These are phyloP conservation scores for Capricornis sumatraensis DNA, from an alignment of 2,113 vertebrate genomes.

Conservation along the genomic window DNA sequence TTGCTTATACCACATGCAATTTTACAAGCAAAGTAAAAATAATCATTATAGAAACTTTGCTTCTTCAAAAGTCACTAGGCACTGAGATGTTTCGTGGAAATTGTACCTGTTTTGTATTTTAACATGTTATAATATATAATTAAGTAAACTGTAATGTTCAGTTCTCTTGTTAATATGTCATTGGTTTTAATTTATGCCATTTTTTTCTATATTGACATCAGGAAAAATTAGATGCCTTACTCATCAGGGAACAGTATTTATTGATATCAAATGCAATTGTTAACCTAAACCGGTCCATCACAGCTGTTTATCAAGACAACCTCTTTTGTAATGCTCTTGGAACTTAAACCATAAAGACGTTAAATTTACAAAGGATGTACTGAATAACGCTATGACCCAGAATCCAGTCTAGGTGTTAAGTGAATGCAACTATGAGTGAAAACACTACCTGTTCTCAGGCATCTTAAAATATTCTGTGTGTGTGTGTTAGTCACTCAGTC, in stretches of 20 bases:
- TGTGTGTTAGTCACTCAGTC: neutral
- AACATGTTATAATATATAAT: neutral
- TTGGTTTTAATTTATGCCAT: neutral
- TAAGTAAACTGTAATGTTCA: neutral
- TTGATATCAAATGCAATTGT: neutral
- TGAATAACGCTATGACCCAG: neutral
- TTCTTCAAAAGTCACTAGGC: neutral
- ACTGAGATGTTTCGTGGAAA: neutral
- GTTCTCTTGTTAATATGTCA: neutral
- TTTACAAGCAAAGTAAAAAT: neutral
- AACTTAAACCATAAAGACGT: neutral
- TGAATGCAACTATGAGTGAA: neutral
- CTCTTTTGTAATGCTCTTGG: neutral
- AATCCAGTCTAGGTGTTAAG: neutral
- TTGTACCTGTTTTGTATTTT: neutral
- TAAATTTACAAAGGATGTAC: neutral
- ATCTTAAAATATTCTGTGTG: neutral
- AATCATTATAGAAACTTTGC: neutral
- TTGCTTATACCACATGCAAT: neutral
- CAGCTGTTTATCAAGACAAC: neutral
- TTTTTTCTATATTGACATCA: neutral
- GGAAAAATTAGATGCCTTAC: neutral
- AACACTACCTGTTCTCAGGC: neutral
- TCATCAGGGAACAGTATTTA: neutral
- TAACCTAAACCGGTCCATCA: neutral